Base-by-base conservation (phyloP, 2,888 invertebrate genomes). In the Rotaria socialis region DNA sequence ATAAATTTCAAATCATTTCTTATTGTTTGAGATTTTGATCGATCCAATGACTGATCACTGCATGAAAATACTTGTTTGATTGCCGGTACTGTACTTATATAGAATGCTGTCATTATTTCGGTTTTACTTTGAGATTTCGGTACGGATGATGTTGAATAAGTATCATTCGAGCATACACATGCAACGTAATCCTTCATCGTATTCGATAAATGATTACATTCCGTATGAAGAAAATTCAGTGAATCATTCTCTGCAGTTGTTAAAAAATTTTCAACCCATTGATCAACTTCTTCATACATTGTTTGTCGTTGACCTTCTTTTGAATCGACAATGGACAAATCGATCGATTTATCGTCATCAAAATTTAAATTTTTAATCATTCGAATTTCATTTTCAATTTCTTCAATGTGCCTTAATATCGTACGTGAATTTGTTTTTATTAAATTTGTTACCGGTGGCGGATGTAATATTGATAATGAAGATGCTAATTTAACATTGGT, bases 301-400 rank as follows among this genome's bases (percentile, higher is more conserved):
- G 24, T 43, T 22, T 75, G 3, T 43, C 22, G 5, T 43, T 43
- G 22, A 24, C 47, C 16, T 24, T 75, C 47, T 75, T 75, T 47
- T 24, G 41, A 10, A 67, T 14, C 27, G 0, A 14, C 16, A 67
- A 35, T 67, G 5, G 67, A 67, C n/a, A 35, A 35, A 35, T 27
- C 14, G 0, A 35, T 67, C 4, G 43, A 10, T 24, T 75, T 47
- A n/a, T 75, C 24, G 1, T 75, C 8, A n/a, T 41, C 24, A 24
- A 24, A 24, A 75, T 75, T 47, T 19, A 75, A 24, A 75, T 43
- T 75, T 41, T 6, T 43, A 0, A 75, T 75, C 3, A 75, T 22
- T 24, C 24, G 47, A 22, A 75, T 75, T 75, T 75, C 75, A 75
- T 75, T 75, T 75, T 75, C 75, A 10, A 75, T 75, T 43, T 75